Evolutionary conservation across 2,113 vertebrate genomes (phyloP), one percentile per base, ranked within the genome.

Genomic region (Lophotis ruficrista): DNA sequence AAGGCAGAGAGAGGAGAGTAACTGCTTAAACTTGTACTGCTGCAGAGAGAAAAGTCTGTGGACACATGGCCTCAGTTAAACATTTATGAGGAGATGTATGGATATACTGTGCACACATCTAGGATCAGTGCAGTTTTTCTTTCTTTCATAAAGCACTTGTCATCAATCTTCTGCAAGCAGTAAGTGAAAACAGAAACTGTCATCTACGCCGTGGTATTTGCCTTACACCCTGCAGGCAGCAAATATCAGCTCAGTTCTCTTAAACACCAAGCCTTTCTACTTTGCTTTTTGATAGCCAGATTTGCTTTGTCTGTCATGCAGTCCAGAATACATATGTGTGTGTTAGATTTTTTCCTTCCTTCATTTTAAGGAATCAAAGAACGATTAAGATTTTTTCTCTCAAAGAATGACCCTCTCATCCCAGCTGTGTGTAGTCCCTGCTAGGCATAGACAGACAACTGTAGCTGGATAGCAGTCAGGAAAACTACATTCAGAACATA

Each of bases 121-220:
- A 11, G 14, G 37, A 95, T 93, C 38, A 70, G 51, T 77, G 64
- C 66, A 91, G 78, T 95, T 95, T 95, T 96, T 95, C 89, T 96
- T 95, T 92, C 77, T 87, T 91, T 90, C 76, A 30, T 91, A 91
- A 93, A 92, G 54, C 41, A 35, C 89, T 94, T 97, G 95, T 91
- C 96, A 97, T 97, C 92, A 81, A 66, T 97, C 85, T 94, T 95
- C 94, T 93, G 66, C 83, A 86, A 97, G 93, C 82, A 91, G 92
- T 70, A 96, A 93, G 81, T 96, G 95, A 95, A 97, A 98, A 97
- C 65, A 73, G 94, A 97, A 97, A 71, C 96, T 97, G 96, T 96
- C 96, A 95, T 94, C 89, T 76, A 24, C 23, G 15, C 75, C 37
- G 53, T 87, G 65, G 81, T 65, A 72, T 97, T 97, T 95, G 89